Percentiles rank a stretch among this genome's conserved stretches.
Evolutionary conservation across 1,140 invertebrate genomes (phyloP).

Genomic region (Magallana gigas): DNA sequence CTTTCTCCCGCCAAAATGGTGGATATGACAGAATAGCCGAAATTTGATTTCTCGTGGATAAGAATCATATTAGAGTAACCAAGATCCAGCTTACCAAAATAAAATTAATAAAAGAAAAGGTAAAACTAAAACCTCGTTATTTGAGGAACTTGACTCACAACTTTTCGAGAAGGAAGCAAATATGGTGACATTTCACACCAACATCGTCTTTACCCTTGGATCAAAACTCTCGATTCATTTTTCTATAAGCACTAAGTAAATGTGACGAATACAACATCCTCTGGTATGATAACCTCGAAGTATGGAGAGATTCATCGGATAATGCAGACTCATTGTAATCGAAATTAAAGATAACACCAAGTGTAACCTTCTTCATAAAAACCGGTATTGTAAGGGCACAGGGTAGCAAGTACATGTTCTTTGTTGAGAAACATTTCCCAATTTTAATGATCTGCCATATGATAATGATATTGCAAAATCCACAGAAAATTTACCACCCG

Average conservation of each 20-base stretch:
- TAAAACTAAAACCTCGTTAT: neutral
- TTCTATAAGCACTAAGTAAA: neutral
- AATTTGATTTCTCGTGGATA: neutral
- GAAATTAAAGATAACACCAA: neutral
- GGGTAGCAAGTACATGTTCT: neutral
- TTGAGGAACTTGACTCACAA: slow-evolving; percentile 1
- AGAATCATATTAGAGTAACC: neutral
- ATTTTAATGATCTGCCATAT: neutral
- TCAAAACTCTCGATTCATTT: neutral
- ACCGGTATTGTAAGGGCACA: neutral
- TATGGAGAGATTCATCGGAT: neutral
- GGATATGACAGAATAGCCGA: neutral
- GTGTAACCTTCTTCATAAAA: neutral
- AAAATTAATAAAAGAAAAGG: neutral
- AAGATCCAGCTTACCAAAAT: neutral
- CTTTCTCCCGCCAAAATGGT: slow-evolving; percentile 2
- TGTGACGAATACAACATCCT: neutral
- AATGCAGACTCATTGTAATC: neutral
- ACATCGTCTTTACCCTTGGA: neutral
- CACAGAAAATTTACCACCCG: neutral
- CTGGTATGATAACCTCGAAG: neutral
- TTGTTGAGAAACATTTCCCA: neutral
- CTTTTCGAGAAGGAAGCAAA: neutral
- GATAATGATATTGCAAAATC: neutral
- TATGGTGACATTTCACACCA: neutral